A percentile compares a stretch with the other conserved stretches of the same genome.
These are phyloP conservation scores for Dasypolia templi DNA, from an alignment of 2,888 invertebrate genomes.

Conservation along the genomic window DNA sequence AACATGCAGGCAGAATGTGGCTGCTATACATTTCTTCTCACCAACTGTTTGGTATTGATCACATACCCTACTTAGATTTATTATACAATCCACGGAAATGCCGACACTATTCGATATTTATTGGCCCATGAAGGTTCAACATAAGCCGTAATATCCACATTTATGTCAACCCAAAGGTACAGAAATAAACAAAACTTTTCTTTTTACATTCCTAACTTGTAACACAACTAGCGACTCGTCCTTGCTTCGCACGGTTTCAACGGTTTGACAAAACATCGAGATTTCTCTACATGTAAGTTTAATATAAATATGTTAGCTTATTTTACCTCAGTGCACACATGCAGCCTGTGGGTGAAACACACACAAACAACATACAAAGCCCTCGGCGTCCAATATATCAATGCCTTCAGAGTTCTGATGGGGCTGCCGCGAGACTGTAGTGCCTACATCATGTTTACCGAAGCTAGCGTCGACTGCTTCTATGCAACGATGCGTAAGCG, in stretches of 20 bases:
- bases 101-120: constrained; percentile 46
- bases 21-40: background rate
- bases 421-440: no score
- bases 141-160: constrained; percentile 42
- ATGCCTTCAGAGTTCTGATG: no score
- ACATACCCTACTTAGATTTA: constrained; percentile 36
- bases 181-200: constrained; percentile 43
- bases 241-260: background rate
- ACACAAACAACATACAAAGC: no score
- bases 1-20: background rate
- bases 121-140: constrained; percentile 46
- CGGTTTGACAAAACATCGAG: no score
- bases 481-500: no score
- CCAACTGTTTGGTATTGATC: constrained; percentile 23
- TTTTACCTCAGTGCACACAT: no score
- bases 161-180: constrained; percentile 47
- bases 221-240: constrained; percentile 2
- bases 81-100: constrained; percentile 43
- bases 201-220: constrained; percentile 36
- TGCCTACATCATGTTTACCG: no score
- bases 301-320: no score
- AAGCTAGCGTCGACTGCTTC: no score
- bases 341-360: no score
- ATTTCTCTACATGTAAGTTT: background rate
- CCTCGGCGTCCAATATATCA: no score